These are phyloP conservation scores for Cetoscarus ocellatus DNA, from an alignment of 2,797 vertebrate species.

Conservation along the genomic window DNA sequence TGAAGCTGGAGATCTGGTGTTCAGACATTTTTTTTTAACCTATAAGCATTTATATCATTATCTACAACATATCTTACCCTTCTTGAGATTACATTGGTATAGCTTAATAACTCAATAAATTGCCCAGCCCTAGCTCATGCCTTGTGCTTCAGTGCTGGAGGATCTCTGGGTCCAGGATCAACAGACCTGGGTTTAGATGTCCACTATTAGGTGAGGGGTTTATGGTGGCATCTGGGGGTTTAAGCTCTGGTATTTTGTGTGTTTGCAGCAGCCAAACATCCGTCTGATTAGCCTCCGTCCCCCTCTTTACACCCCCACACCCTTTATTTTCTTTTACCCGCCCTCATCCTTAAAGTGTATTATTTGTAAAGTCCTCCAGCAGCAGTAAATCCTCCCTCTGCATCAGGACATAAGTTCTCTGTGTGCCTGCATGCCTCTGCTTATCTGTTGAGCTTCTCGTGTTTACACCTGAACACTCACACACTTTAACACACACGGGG, in stretches of 20 bases:
- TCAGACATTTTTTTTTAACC: no score
- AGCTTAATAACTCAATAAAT: no score
- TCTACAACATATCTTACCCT: no score
- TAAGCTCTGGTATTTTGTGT: constrained; percentile 44
- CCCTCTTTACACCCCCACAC: background rate
- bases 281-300: constrained; percentile 18
- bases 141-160: background rate
- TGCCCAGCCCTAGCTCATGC: no score
- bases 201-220: background rate
- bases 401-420: constrained; percentile 20
- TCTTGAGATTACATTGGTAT: no score
- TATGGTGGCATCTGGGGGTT: constrained; percentile 23
- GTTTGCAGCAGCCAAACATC: constrained; percentile 54
- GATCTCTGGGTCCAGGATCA: background rate
- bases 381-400: constrained; percentile 51
- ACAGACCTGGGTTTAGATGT: constrained; percentile 14
- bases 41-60: no score
- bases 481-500: constrained; percentile 35
- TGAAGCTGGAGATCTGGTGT: no score
- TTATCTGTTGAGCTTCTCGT: constrained; percentile 69
- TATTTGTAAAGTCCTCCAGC: constrained; percentile 39
- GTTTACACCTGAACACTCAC: constrained; percentile 66
- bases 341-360: constrained; percentile 20
- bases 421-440: constrained; percentile 19
- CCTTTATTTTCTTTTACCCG: constrained; percentile 28